Conservation (phyloP, 2,113 vertebrate genomes). For the Phainopepla nitens region DNA sequence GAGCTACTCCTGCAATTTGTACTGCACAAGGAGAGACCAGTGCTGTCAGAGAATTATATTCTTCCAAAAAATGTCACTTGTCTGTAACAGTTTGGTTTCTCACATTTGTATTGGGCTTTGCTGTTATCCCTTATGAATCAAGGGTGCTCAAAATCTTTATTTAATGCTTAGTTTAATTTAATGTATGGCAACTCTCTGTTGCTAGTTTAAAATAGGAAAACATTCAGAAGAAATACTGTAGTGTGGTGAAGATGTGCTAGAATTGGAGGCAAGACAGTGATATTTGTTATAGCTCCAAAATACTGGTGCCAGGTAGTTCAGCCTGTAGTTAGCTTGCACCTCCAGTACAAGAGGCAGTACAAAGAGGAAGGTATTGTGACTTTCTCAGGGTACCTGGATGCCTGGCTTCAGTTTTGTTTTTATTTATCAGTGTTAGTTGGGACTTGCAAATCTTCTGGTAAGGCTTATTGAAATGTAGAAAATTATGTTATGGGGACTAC, state of each 20-base stretch:
- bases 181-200: not conserved
- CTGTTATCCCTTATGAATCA: not conserved
- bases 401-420: not conserved
- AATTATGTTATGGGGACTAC: rapidly evolving
- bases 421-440: not conserved
- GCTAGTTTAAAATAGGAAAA: not conserved
- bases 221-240: not conserved
- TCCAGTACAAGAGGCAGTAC: not conserved
- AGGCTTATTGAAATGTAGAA: not conserved
- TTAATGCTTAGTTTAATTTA: not conserved
- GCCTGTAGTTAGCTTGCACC: not conserved
- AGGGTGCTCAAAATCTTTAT: not conserved
- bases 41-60: not conserved
- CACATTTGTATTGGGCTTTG: not conserved
- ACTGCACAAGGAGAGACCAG: not conserved
- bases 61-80: not conserved
- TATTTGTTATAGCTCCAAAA: not conserved
- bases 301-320: not conserved
- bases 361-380: not conserved
- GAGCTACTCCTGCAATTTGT: not conserved
- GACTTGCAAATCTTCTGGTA: not conserved
- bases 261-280: not conserved
- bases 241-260: not conserved
- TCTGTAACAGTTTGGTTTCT: not conserved
- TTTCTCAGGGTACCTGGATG: not conserved